Percentiles rank a stretch among this genome's conserved stretches.
Conservation (phyloP, 2,113 vertebrate species). For the Nestor notabilis region DNA sequence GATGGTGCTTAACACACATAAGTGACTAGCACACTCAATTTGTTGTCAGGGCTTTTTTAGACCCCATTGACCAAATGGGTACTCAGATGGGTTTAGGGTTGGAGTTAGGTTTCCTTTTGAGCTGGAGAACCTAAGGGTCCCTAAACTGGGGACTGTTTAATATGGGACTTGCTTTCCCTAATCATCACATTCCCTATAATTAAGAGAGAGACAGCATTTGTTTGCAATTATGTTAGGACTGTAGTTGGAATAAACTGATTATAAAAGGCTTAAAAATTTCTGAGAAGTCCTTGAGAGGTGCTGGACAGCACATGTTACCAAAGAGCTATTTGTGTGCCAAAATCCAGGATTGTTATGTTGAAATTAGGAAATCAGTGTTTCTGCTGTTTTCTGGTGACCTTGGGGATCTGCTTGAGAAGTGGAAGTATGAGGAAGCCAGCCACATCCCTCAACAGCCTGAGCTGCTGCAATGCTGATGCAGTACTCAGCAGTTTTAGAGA, state of each 20-base stretch:
- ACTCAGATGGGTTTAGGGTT: background rate
- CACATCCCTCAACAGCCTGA: background rate
- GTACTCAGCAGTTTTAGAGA: background rate
- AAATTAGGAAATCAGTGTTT: background rate
- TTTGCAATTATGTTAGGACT: background rate
- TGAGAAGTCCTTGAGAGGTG: background rate
- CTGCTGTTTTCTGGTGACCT: background rate
- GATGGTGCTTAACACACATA: background rate
- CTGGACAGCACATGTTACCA: background rate
- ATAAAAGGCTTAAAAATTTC: background rate
- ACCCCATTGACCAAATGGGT: background rate
- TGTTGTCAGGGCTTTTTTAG: background rate
- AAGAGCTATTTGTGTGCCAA: background rate
- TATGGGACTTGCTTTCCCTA: background rate
- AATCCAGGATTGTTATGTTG: background rate
- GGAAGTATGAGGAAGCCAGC: background rate
- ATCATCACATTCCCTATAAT: background rate
- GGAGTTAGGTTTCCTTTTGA: background rate
- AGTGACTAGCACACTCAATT: background rate
- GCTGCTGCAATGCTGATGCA: background rate
- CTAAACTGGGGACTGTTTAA: background rate
- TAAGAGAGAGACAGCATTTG: background rate
- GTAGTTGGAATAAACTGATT: background rate
- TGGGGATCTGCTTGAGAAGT: background rate
- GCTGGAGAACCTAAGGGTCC: background rate